These are phyloP conservation scores for Sarcophaga carnaria DNA, from an alignment of 2,888 invertebrate genomes.

Conservation along the genomic window DNA sequence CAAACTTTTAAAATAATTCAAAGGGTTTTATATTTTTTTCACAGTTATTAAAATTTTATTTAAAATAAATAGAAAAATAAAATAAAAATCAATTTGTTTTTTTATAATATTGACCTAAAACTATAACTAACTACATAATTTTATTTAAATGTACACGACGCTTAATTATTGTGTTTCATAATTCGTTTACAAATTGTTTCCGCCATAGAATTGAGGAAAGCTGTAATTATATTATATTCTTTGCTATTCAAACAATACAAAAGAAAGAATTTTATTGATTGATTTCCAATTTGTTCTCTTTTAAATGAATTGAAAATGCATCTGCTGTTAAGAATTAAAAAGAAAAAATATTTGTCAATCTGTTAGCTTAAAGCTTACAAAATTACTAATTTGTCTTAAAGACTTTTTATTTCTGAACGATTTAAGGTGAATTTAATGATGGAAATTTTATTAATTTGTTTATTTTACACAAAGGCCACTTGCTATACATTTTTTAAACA, in stretches of 20 bases:
- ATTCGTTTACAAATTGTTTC: neutral
- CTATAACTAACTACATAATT: slow-evolving; percentile 49
- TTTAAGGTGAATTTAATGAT: slow-evolving; percentile 12
- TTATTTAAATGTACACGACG: neutral
- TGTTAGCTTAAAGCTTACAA: slow-evolving; percentile 34
- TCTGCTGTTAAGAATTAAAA: slow-evolving; percentile 37
- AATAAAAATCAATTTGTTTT: neutral
- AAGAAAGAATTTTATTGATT: neutral
- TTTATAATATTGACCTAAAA: slow-evolving; percentile 47
- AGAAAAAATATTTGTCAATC: neutral
- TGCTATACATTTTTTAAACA: slow-evolving; percentile 2
- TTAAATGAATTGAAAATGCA: slow-evolving; percentile 42
- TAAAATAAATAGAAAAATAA: slow-evolving; percentile 10
- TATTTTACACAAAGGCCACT: slow-evolving; percentile 45
- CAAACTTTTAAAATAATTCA: neutral
- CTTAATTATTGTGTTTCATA: neutral
- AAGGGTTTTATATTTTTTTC: neutral
- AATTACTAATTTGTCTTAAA: slow-evolving; percentile 36
- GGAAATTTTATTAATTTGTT: slow-evolving; percentile 4
- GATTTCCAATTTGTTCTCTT: slow-evolving; percentile 2
- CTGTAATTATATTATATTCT: neutral
- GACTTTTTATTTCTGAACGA: slow-evolving; percentile 18
- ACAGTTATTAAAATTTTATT: neutral
- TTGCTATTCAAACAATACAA: slow-evolving; percentile 12
- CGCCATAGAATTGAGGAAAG: neutral